phyloP scores from a whole-genome alignment of 2,888 invertebrate species.

The Isoperla grammatica region DNA sequence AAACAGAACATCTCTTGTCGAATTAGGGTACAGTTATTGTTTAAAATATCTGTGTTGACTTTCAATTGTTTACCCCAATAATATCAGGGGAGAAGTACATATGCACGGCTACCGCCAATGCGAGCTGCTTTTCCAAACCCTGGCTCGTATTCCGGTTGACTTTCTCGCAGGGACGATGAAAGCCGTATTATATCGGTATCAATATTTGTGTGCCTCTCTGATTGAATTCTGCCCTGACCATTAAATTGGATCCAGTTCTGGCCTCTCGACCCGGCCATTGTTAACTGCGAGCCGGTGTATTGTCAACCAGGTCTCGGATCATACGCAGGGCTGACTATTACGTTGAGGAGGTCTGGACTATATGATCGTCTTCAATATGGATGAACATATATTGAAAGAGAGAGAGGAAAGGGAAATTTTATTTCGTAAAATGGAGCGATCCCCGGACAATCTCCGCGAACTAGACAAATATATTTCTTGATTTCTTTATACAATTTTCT shows the following conservation, averaged over 20 bases:
- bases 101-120: too few relatives aligned
- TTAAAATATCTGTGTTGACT: too few relatives aligned
- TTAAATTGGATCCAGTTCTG: slow-evolving; percentile 8
- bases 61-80: too few relatives aligned
- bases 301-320: too few relatives aligned
- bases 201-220: slow-evolving; percentile 20
- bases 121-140: neutral
- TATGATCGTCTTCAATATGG: slow-evolving; percentile 4
- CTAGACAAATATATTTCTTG: neutral
- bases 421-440: neutral
- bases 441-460: neutral
- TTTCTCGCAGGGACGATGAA: slow-evolving; percentile 1
- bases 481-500: too few relatives aligned
- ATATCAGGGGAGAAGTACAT: too few relatives aligned
- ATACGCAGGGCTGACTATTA: neutral
- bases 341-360: neutral
- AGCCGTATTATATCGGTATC: slow-evolving; percentile 19
- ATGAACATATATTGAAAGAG: slow-evolving; percentile 14
- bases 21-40: too few relatives aligned
- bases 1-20: too few relatives aligned
- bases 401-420: slow-evolving; percentile 6
- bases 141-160: neutral
- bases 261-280: neutral
- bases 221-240: slow-evolving; percentile 15
- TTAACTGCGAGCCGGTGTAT: neutral